phyloP scores from a whole-genome alignment of 2,113 vertebrate species.

The Spermophilus dauricus region DNA sequence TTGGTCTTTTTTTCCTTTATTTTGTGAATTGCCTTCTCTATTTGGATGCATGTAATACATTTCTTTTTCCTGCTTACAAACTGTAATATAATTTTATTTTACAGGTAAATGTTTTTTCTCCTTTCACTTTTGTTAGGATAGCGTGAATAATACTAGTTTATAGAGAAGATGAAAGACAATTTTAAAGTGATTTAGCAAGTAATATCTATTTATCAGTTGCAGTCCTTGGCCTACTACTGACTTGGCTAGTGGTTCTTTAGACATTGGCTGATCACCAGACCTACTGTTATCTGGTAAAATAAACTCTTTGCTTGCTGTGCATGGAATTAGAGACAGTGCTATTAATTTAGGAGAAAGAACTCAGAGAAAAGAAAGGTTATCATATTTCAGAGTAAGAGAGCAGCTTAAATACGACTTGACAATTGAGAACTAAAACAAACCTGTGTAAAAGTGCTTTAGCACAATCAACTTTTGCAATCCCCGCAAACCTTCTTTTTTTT shows the following conservation, averaged over 20 bases:
- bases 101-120: neutral
- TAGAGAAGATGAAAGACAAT: constrained; percentile 64
- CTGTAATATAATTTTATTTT: neutral
- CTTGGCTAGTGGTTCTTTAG: constrained; percentile 78
- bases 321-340: constrained; percentile 83
- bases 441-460: constrained; percentile 79
- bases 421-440: constrained; percentile 85
- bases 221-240: constrained; percentile 76
- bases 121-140: constrained; percentile 12
- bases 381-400: constrained; percentile 86
- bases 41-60: neutral
- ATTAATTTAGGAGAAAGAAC: constrained; percentile 85
- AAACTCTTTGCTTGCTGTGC: constrained; percentile 81
- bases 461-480: constrained; percentile 82
- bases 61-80: constrained; percentile 19
- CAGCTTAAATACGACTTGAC: constrained; percentile 82
- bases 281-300: constrained; percentile 83
- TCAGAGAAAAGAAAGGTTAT: constrained; percentile 83
- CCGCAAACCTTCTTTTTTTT: constrained; percentile 72
- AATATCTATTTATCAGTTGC: constrained; percentile 78
- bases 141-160: neutral
- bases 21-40: neutral
- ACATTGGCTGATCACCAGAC: constrained; percentile 79
- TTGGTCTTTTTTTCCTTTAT: neutral
- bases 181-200: constrained; percentile 75